Base-by-base conservation (phyloP, 2,113 vertebrate genomes). In the Callocephalon fimbriatum region DNA sequence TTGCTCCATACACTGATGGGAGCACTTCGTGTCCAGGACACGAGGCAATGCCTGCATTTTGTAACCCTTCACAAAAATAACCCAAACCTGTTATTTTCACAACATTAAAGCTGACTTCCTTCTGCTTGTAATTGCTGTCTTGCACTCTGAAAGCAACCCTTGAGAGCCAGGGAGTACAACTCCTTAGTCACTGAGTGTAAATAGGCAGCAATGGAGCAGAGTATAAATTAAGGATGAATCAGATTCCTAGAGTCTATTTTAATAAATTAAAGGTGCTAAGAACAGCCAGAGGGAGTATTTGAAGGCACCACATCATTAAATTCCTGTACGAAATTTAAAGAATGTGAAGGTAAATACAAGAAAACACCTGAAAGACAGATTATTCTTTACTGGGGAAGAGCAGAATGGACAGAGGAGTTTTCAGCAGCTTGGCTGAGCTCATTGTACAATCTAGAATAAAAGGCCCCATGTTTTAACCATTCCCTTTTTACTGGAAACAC, bases 31-130 rank as follows among this genome's bases (percentile, higher is more conserved):
- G 50, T 35, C 59, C 5, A 53, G 2, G 45, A 65, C 1, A 2
- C 8, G 23, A 56, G 29, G 75, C 44, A 58, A 67, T 32, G n/a
- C 45, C 63, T 58, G 12, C 0, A 2, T 86, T 86, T 70, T 26
- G 23, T 47, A 92, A 10, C 25, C 58, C 26, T 12, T 70, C 37
- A 65, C 23, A 29, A 83, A 63, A 11, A 0, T 5, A 6, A 9
- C 40, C 37, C 67, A 67, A 73, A 81, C 63, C 15, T 71, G 19
- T 88, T 37, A 76, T 97, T 96, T 86, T 92, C 71, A 63, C 32
- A 54, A 37, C 74, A 72, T 54, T 59, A 65, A 59, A 83, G 51
- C 53, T n/a, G 37, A 61, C 38, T 62, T 6, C 68, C 29, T 61
- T 47, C 42, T 32, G 45, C 68, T 13, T 15, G 48, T 79, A 80